phyloP scores from a whole-genome alignment of 1,140 invertebrate genomes.

The Eurosta solidaginis region DNA sequence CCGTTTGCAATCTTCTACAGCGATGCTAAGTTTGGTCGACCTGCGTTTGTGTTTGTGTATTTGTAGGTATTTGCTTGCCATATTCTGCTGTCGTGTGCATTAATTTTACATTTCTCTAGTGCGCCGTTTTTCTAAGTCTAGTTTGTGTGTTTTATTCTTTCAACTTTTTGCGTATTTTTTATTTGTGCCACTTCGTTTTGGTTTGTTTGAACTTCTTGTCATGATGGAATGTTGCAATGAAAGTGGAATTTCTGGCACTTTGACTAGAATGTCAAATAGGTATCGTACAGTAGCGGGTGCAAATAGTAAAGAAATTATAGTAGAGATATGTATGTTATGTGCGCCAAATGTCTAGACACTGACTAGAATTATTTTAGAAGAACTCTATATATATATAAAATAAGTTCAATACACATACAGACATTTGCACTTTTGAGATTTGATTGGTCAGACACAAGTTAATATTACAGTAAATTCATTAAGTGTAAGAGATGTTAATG shows the following conservation, averaged over 20 bases:
- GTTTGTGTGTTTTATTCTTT: not conserved
- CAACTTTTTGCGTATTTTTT: not conserved
- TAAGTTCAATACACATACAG: too few relatives aligned
- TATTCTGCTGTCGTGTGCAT: not conserved
- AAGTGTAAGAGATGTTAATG: not conserved
- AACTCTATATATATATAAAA: too few relatives aligned
- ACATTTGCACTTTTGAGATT: too few relatives aligned
- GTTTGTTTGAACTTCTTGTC: not conserved
- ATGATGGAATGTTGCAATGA: conserved; percentile 24
- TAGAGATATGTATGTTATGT: not conserved
- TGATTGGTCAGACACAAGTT: too few relatives aligned
- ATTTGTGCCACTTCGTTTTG: not conserved
- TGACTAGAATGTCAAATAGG: conserved; percentile 9
- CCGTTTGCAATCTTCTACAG: not conserved
- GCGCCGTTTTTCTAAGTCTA: not conserved
- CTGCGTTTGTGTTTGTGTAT: not conserved
- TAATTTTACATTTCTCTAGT: not conserved
- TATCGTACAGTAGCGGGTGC: not conserved
- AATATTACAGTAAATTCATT: not conserved
- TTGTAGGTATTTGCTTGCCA: not conserved
- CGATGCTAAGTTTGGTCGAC: not conserved
- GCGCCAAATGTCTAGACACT: conserved; percentile 13
- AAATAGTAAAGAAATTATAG: not conserved
- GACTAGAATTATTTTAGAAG: not conserved
- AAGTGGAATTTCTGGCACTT: conserved; percentile 25